Evolutionary conservation across 2,888 invertebrate species (phyloP).

Genomic region (Nephrotoma guestfalica): DNA sequence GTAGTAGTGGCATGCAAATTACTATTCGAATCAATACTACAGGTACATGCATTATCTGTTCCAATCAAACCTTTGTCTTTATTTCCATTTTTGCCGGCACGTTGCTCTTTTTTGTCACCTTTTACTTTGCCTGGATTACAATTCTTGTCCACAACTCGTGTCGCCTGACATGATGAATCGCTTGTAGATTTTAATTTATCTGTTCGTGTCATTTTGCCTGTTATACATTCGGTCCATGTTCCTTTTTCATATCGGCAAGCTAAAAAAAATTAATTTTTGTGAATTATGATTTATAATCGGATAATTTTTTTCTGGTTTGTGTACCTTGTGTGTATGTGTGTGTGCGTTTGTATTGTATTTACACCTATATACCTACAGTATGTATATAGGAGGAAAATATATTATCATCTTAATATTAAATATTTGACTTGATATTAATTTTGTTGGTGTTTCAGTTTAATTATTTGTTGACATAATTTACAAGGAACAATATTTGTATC

Average conservation of each 20-base stretch:
- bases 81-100: conserved; percentile 44
- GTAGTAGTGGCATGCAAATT: background rate
- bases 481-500: background rate
- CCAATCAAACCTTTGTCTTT: conserved; percentile 20
- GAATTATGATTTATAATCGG: background rate
- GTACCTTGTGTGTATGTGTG: background rate
- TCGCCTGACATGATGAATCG: conserved; percentile 69
- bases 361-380: background rate
- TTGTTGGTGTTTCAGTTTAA: background rate
- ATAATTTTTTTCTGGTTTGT: background rate
- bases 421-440: background rate
- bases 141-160: conserved; percentile 69
- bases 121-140: conserved; percentile 62
- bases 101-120: conserved; percentile 37
- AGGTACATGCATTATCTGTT: background rate
- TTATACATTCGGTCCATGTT: conserved; percentile 70
- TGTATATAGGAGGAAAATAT: background rate
- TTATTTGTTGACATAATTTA: background rate
- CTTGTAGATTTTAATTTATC: conserved; percentile 72
- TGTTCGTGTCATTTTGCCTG: conserved; percentile 67
- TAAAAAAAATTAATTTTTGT: conserved; percentile 15
- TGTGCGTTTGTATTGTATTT: background rate
- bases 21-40: background rate
- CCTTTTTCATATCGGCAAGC: conserved; percentile 86
- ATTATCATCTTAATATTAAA: background rate